These are phyloP conservation scores for Drosophila repletoides DNA, from an alignment of 1,140 invertebrate species.

Conservation along the genomic window DNA sequence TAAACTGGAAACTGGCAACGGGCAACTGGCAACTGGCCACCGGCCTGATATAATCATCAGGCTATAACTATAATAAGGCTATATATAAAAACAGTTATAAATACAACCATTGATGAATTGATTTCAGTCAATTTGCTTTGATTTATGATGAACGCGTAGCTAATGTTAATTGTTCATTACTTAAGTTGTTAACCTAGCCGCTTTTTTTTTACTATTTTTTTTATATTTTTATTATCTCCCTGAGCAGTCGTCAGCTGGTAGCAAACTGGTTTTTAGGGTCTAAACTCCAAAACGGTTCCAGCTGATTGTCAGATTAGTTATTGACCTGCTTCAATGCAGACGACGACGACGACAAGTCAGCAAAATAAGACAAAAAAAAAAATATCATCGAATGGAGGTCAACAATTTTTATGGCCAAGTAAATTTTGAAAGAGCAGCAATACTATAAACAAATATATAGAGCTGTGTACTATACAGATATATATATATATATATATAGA, in stretches of 20 bases:
- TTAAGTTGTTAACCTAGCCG: slow-evolving; percentile 14
- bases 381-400: not conserved
- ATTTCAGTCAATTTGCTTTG: slow-evolving; percentile 13
- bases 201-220: not conserved
- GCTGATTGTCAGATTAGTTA: slow-evolving; percentile 30
- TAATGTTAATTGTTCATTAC: slow-evolving; percentile 21
- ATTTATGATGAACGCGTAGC: slow-evolving; percentile 27
- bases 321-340: slow-evolving; percentile 30
- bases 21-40: no score
- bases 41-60: no score
- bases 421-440: no score
- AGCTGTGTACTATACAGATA: no score
- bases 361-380: not conserved
- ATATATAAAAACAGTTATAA: slow-evolving; percentile 1
- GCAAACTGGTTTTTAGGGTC: slow-evolving; percentile 37
- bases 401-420: no score
- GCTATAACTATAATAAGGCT: no score
- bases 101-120: slow-evolving; percentile 26
- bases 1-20: slow-evolving; percentile 28
- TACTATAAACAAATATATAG: no score
- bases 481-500: no score
- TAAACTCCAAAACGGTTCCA: slow-evolving; percentile 24
- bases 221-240: not conserved
- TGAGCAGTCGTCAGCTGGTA: no score
- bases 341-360: slow-evolving; percentile 23